Conservation (phyloP, 2,113 vertebrate species). For the Pelecanoides urinatrix region DNA sequence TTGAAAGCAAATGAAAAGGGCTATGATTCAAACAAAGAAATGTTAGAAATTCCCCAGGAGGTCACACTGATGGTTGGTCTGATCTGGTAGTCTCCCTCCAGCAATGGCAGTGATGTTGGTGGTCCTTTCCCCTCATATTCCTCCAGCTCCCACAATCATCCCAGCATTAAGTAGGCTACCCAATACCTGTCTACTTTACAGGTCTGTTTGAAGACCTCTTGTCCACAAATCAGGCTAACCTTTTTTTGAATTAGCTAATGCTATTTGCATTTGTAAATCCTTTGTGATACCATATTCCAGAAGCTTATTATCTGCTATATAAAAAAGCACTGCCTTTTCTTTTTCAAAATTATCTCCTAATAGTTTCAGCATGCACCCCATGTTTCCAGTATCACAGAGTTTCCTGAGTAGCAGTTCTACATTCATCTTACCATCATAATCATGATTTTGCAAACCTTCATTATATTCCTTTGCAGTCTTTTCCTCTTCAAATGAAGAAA, state of each 20-base stretch:
- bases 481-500: not conserved
- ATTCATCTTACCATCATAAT: not conserved
- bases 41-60: not conserved
- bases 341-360: not conserved
- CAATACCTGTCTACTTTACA: not conserved
- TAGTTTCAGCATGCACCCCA: not conserved
- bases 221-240: not conserved
- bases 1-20: not conserved
- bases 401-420: not conserved
- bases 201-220: not conserved
- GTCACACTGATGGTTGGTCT: accelerated
- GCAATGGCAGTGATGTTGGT: not conserved
- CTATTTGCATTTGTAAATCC: not conserved
- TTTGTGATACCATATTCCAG: not conserved
- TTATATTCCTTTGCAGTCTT: not conserved
- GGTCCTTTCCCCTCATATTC: not conserved
- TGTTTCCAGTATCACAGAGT: not conserved
- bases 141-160: not conserved
- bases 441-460: not conserved
- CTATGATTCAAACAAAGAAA: not conserved
- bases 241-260: not conserved
- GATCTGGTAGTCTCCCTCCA: not conserved
- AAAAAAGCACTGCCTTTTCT: not conserved
- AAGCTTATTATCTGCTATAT: not conserved
- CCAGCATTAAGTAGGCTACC: not conserved